These are phyloP conservation scores for Acrocephalus arundinaceus DNA, from an alignment of 2,113 vertebrate species.

Conservation along the genomic window DNA sequence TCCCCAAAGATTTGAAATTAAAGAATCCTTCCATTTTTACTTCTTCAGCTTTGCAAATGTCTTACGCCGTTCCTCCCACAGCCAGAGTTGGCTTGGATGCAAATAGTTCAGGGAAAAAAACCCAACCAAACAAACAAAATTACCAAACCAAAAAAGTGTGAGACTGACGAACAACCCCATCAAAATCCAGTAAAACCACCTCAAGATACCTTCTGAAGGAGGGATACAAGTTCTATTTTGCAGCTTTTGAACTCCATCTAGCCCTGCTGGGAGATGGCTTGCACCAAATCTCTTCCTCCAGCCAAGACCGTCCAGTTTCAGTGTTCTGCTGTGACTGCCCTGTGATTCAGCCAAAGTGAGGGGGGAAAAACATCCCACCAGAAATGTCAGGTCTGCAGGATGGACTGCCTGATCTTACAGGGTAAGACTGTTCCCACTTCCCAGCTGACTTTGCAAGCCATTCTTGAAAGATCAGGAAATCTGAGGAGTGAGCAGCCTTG, in stretches of 20 bases:
- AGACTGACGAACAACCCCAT: rapidly evolving
- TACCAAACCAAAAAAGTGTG: rapidly evolving
- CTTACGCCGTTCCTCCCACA: not conserved
- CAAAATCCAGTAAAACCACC: not conserved
- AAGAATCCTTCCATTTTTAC: not conserved
- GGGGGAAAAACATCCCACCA: not conserved
- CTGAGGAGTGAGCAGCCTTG: not conserved
- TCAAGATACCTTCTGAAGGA: not conserved
- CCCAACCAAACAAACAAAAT: rapidly evolving
- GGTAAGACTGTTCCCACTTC: not conserved
- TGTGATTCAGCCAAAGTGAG: not conserved
- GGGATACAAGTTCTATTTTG: not conserved
- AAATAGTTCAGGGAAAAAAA: not conserved
- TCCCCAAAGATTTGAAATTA: rapidly evolving
- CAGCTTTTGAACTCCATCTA: not conserved
- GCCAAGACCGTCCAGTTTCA: rapidly evolving
- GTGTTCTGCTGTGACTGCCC: not conserved
- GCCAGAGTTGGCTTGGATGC: not conserved
- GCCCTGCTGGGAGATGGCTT: not conserved
- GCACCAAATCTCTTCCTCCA: not conserved
- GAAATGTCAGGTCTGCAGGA: not conserved
- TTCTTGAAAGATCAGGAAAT: not conserved
- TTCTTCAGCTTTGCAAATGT: not conserved
- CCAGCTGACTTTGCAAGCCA: not conserved
- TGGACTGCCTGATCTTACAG: not conserved